Evolutionary conservation across 1,140 invertebrate genomes (phyloP), one percentile per base, ranked within the genome.

Genomic region (Hydropsyche tenuis): DNA sequence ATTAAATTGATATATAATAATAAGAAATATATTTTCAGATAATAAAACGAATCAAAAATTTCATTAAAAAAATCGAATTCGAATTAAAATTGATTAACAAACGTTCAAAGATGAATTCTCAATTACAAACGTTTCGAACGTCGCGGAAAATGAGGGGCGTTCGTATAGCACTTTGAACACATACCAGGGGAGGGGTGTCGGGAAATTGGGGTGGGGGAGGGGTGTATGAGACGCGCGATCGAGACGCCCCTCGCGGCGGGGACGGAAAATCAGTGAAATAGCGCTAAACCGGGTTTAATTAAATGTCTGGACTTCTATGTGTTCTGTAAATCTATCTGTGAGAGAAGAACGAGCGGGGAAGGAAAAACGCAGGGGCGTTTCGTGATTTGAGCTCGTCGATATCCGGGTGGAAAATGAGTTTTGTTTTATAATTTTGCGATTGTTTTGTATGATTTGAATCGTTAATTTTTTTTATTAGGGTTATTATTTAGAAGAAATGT

Each of bases 231-330:
- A 64, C 42, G 45, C 46, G 73, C 73, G 74, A 76, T 75, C 63
- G 51, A 71, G 69, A 71, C 62, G 76, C 68, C 74, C 73, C 37
- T 48, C 25, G 18, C 48, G 43, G 25, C 37, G 72, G 69, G 72
- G 72, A 74, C 69, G 77, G 77, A 69, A 76, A 76, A 75, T 78
- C 77, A 78, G 77, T 78, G 77, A 76, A 78, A 76, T 76, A 76
- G 74, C 77, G 77, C 77, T 78, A 78, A 78, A 78, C 71, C 77
- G 74, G 76, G 72, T 78, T 78, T 78, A 78, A 78, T 78, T 78
- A 78, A 78, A 78, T 78, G 77, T 78, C 77, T 78, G 77, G 77
- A 78, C 56, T 74, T 73, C 77, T 78, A 78, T 76, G 74, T 76
- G 77, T 78, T 78, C 77, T 78, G 69, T 78, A 76, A 78, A 78